Conservation (phyloP, 2,113 vertebrate genomes). For the Tragelaphus imberbis region DNA sequence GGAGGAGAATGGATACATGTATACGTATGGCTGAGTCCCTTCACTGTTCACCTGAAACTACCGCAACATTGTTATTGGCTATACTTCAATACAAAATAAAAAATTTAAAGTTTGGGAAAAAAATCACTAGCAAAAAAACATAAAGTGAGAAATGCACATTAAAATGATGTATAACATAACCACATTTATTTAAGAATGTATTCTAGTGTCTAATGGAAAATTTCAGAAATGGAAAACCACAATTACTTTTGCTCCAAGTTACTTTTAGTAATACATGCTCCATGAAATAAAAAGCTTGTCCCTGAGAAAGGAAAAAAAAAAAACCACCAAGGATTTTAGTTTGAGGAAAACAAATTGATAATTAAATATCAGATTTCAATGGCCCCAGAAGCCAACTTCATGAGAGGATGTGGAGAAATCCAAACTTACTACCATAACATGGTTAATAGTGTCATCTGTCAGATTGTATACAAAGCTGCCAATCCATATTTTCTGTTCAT, state of each 20-base stretch:
- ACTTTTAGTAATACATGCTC: constrained; percentile 82
- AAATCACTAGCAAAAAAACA: not conserved
- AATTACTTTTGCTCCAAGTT: not conserved
- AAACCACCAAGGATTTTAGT: not conserved
- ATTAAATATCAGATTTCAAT: not conserved
- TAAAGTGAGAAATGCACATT: not conserved
- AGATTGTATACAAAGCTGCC: not conserved
- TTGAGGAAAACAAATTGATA: not conserved
- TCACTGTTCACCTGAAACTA: not conserved
- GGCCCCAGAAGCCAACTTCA: not conserved
- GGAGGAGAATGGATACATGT: not conserved
- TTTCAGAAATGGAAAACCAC: not conserved
- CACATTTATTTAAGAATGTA: not conserved
- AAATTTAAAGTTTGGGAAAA: not conserved
- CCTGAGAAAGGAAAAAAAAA: constrained; percentile 76
- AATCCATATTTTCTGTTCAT: not conserved
- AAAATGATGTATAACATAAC: not conserved
- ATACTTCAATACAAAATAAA: not conserved
- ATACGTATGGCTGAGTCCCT: not conserved
- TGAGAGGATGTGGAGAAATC: not conserved
- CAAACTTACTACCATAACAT: not conserved
- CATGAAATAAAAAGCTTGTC: constrained; percentile 89
- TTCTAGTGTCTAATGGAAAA: not conserved
- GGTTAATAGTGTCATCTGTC: not conserved
- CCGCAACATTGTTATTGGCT: not conserved